Conservation (phyloP, 2,888 invertebrate genomes). For the Empis livida region DNA sequence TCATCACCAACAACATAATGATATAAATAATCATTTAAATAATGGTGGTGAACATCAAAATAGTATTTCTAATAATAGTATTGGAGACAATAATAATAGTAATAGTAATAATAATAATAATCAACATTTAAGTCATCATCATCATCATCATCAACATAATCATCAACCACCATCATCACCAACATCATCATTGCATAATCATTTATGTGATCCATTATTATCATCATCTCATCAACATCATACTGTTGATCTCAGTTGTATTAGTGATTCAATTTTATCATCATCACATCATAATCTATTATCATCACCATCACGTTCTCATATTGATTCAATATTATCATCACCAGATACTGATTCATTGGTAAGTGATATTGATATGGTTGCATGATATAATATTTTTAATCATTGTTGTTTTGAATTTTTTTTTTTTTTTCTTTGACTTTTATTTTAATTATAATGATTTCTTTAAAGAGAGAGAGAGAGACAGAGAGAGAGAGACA, state of each 20-base stretch:
- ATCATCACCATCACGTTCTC: constrained; percentile 18
- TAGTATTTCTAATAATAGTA: background rate
- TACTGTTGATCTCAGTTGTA: constrained; percentile 27
- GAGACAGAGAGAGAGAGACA: too few species aligned
- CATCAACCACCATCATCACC: constrained; percentile 11
- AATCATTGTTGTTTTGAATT: too few species aligned
- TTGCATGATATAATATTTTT: constrained; percentile 30
- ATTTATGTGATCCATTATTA: constrained; percentile 27
- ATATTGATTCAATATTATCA: constrained; percentile 38
- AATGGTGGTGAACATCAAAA: constrained; percentile 4
- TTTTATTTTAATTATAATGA: too few species aligned
- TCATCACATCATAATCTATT: constrained; percentile 22
- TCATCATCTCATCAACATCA: constrained; percentile 23
- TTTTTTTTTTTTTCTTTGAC: too few species aligned
- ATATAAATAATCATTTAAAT: constrained; percentile 4
- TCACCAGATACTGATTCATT: constrained; percentile 41
- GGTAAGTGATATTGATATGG: constrained; percentile 40
- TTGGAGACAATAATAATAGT: background rate
- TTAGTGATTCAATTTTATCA: constrained; percentile 38
- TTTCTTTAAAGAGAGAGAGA: too few species aligned
- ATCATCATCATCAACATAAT: constrained; percentile 1
- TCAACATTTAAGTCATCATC: constrained; percentile 8
- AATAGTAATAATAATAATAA: constrained; percentile 8
- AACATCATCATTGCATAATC: constrained; percentile 13
- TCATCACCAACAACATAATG: constrained; percentile 7